Evolutionary conservation across 1,140 invertebrate genomes (phyloP), one percentile per base, ranked within the genome.

Genomic region (Dryas iulia): DNA sequence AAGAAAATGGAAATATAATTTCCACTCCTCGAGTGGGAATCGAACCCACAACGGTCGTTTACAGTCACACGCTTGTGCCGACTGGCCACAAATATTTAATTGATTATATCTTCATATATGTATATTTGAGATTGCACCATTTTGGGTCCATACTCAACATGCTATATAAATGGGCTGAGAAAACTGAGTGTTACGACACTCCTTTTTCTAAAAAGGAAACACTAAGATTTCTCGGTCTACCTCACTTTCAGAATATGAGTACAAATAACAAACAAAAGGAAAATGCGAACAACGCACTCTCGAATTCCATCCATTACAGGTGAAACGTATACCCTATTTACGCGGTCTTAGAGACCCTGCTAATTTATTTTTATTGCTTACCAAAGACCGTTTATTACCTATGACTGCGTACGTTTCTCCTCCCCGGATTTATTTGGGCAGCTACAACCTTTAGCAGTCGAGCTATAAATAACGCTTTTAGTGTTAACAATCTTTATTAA

Each of bases 361-460:
- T 83, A 81, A 83, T 83, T 81, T 81, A 83, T 79, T 79, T 82
- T 83, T 83, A 81, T 83, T 73, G 79, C 72, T 73, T 54, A 70
- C 66, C 74, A 74, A 74, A 73, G 72, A 75, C 64, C 70, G 75
- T 81, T 79, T 82, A 82, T 77, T 77, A 74, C 79, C 77, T 73
- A 76, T 76, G 79, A 72, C 53, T 70, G 63, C 39, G 60, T 52
- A 64, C 18, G 24, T 61, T 60, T 68, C 64, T 73, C 73, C 71
- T 52, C 71, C 67, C 35, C 30, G 63, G 78, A 82, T 82, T 82
- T 82, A 82, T 82, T 73, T 64, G 56, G 65, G 64, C 56, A 69
- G 59, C 30, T 68, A 35, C 74, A 78, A 82, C 78, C 77, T 79
- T 72, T 75, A 73, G 63, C 47, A 58, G 66, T 62, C 52, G 31